Percentiles rank a stretch among this genome's conserved stretches.
phyloP scores from a whole-genome alignment of 2,888 invertebrate species.

The Netelia virgata region DNA sequence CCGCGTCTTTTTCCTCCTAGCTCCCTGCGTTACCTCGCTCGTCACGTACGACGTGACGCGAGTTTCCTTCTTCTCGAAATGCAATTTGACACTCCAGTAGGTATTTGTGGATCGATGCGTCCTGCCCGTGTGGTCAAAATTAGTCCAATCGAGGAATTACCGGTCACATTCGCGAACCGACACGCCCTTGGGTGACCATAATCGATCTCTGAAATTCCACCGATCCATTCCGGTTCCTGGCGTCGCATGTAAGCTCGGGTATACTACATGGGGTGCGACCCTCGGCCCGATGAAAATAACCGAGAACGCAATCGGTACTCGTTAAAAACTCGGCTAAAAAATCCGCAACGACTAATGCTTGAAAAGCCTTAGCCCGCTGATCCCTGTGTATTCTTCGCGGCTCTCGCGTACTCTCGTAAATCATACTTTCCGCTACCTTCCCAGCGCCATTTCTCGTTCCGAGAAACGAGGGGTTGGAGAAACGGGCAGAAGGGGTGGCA shows the following conservation, averaged over 20 bases:
- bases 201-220: constrained; percentile 34
- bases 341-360: constrained; percentile 11
- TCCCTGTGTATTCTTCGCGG: constrained; percentile 3
- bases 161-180: constrained; percentile 28
- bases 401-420: neutral
- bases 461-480: constrained; percentile 6
- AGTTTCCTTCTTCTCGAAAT: constrained; percentile 65
- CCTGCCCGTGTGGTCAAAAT: constrained; percentile 25
- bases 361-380: neutral
- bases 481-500: neutral
- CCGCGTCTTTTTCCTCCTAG: constrained; percentile 74
- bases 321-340: constrained; percentile 20
- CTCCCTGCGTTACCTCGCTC: constrained; percentile 57
- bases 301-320: neutral
- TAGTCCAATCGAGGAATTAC: constrained; percentile 31
- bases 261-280: constrained; percentile 11
- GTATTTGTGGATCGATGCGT: constrained; percentile 9
- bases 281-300: constrained; percentile 22
- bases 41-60: constrained; percentile 9
- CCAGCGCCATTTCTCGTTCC: constrained; percentile 14
- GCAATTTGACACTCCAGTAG: constrained; percentile 40
- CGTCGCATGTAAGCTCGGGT: constrained; percentile 7
- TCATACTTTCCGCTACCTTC: neutral
- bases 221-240: neutral
- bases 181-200: constrained; percentile 44